Evolutionary conservation across 2,797 vertebrate genomes (phyloP).

Genomic region (Myotis daubentonii): DNA sequence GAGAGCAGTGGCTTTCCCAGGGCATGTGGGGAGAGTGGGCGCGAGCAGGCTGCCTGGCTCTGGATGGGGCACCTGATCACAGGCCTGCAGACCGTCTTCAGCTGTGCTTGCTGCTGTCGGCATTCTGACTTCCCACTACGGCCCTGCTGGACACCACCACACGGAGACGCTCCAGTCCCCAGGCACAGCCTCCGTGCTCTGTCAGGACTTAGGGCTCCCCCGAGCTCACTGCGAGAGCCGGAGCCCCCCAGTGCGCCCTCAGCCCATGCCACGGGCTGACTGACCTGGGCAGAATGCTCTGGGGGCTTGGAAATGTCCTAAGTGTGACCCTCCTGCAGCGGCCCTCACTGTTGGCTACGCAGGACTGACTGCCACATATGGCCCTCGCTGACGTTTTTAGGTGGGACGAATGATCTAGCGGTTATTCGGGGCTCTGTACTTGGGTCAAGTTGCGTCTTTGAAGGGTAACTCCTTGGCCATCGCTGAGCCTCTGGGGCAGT

Average conservation of each 20-base stretch:
- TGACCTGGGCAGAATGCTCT: not conserved
- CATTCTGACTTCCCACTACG: not conserved
- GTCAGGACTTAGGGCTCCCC: not conserved
- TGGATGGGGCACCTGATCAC: no score
- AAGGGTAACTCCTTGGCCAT: not conserved
- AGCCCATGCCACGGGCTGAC: not conserved
- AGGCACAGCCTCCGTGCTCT: rapidly evolving
- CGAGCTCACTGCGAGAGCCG: not conserved
- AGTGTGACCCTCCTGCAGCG: not conserved
- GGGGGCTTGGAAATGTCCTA: not conserved
- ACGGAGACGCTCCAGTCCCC: not conserved
- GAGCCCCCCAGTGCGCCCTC: not conserved
- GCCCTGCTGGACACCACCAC: not conserved
- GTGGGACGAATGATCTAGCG: no score
- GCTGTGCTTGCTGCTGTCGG: not conserved
- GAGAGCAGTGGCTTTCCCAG: not conserved
- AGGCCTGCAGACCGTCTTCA: not conserved
- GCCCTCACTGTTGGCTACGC: not conserved
- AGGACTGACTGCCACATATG: not conserved
- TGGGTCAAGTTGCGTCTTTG: not conserved
- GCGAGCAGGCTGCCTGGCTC: not conserved
- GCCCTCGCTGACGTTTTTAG: not conserved
- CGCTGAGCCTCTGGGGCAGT: not conserved
- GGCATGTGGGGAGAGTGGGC: not conserved
- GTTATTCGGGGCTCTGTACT: not conserved